These are phyloP conservation scores for Drosophila ezoana DNA, from an alignment of 2,888 invertebrate genomes.

Conservation along the genomic window DNA sequence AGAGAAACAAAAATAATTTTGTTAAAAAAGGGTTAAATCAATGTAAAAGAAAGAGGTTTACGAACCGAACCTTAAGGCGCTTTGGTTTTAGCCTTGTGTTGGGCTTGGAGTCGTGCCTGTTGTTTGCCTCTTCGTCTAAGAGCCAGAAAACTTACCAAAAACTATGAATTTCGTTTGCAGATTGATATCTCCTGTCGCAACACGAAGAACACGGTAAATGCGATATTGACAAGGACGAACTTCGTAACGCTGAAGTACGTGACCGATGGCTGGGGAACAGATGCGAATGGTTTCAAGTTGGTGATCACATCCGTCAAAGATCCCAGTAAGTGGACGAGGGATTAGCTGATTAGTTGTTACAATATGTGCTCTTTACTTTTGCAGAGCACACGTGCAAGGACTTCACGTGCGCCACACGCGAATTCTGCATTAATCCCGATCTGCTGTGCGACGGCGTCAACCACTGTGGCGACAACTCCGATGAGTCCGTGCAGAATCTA, in stretches of 20 bases:
- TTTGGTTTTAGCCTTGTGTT: too few species aligned
- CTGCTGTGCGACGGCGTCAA: constrained; percentile 96
- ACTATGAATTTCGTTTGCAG: constrained; percentile 86
- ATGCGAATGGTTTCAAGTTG: constrained; percentile 95
- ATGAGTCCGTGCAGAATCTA: constrained; percentile 93
- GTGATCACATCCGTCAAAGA: constrained; percentile 97
- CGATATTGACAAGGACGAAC: constrained; percentile 96
- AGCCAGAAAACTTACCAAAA: too few species aligned
- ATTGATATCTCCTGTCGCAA: constrained; percentile 96
- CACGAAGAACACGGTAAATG: constrained; percentile 94
- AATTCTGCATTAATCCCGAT: constrained; percentile 96
- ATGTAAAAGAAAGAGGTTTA: too few species aligned
- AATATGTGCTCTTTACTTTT: not conserved
- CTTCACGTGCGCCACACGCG: constrained; percentile 93
- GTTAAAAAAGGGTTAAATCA: too few species aligned
- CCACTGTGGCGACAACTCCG: constrained; percentile 97
- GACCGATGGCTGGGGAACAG: constrained; percentile 96
- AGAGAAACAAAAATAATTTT: too few species aligned
- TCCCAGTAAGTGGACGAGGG: constrained; percentile 90
- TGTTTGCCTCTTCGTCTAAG: too few species aligned
- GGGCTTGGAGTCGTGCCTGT: too few species aligned
- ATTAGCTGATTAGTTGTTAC: not conserved
- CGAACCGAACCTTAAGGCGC: too few species aligned
- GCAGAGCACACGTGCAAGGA: constrained; percentile 95
- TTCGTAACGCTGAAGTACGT: constrained; percentile 97